Evolutionary conservation across 2,888 invertebrate species (phyloP).

Genomic region (Athalia rosae): DNA sequence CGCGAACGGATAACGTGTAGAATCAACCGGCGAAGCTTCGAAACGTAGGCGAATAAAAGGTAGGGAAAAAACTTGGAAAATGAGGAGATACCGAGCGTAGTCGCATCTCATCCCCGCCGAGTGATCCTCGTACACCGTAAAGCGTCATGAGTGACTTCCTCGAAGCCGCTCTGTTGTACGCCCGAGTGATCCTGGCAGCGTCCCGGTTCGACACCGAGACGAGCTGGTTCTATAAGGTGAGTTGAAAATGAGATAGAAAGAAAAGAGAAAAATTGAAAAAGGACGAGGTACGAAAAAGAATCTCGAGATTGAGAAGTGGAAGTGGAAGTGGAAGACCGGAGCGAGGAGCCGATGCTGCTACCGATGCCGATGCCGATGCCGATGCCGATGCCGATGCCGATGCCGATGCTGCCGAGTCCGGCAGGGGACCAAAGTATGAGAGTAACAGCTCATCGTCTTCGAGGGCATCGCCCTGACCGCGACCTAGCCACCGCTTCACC

Average conservation of each 20-base stretch:
- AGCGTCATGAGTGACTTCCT: not conserved
- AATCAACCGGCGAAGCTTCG: not conserved
- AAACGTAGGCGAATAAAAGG: not conserved
- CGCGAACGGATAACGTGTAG: not conserved
- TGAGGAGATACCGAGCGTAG: not conserved
- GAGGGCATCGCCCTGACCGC: slow-evolving; percentile 73
- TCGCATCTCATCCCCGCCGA: not conserved
- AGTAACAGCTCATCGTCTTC: slow-evolving; percentile 55
- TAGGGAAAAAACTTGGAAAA: not conserved
- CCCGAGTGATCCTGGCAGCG: slow-evolving; percentile 28
- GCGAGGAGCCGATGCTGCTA: slow-evolving; percentile 6
- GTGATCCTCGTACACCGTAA: not conserved
- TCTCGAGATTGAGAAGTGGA: slow-evolving; percentile 2
- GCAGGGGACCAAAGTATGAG: not conserved
- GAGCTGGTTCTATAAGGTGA: not conserved
- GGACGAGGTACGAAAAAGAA: not conserved
- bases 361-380: slow-evolving; percentile 11
- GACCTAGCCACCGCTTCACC: slow-evolving; percentile 69
- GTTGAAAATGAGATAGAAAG: too few species aligned
- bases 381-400: slow-evolving; percentile 49
- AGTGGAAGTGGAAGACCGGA: slow-evolving; percentile 36
- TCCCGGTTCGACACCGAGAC: slow-evolving; percentile 32
- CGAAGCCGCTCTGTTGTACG: not conserved
- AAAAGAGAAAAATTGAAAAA: too few species aligned
- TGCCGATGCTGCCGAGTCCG: slow-evolving; percentile 49